A percentile compares a stretch with the other conserved stretches of the same genome.
phyloP scores from a whole-genome alignment of 2,113 vertebrate species.

The Isurus oxyrinchus region DNA sequence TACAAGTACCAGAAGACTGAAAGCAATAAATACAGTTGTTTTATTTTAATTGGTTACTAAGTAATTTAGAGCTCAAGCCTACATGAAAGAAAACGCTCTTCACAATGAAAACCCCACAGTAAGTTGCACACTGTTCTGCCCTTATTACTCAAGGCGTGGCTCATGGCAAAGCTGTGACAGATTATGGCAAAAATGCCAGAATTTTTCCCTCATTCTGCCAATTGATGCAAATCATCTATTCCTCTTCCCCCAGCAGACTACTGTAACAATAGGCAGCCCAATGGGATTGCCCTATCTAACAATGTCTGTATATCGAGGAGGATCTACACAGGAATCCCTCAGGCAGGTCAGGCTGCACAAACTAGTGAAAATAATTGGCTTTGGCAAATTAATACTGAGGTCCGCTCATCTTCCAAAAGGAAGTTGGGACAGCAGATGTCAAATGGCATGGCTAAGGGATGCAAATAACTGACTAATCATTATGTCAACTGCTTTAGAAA shows the following conservation, averaged over 20 bases:
- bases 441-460: neutral
- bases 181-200: neutral
- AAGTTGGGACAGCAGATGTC: neutral
- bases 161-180: neutral
- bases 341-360: neutral
- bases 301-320: neutral
- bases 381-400: neutral
- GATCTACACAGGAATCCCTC: neutral
- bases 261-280: neutral
- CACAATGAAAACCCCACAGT: neutral
- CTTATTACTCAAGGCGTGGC: neutral
- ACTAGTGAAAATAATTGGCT: neutral
- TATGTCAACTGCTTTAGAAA: neutral
- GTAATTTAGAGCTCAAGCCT: neutral
- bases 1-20: neutral
- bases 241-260: neutral
- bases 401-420: neutral
- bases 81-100: neutral
- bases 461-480: neutral
- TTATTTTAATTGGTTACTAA: neutral
- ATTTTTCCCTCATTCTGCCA: neutral
- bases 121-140: neutral
- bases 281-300: neutral
- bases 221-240: neutral
- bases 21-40: neutral